phyloP scores from a whole-genome alignment of 1,140 invertebrate genomes.

The Calycopis cecrops region DNA sequence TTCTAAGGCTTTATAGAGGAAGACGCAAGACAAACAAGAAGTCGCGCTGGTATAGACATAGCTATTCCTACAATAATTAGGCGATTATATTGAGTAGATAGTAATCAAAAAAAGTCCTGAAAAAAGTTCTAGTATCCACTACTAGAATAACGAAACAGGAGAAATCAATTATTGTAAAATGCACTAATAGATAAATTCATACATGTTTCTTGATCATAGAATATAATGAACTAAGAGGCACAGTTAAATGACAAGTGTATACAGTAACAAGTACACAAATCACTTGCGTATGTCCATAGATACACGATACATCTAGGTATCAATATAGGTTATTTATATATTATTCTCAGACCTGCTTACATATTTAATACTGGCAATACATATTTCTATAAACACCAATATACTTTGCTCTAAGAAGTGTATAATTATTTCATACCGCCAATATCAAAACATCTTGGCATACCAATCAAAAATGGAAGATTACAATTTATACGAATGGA shows the following conservation, averaged over 20 bases:
- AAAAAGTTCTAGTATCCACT: too few species aligned
- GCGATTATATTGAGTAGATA: too few species aligned
- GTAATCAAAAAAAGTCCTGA: too few species aligned
- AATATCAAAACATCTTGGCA: background rate
- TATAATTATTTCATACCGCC: background rate
- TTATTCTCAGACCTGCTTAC: background rate
- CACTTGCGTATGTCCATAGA: conserved; percentile 26
- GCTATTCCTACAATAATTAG: too few species aligned
- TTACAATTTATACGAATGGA: conserved; percentile 37
- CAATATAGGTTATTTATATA: conserved; percentile 39
- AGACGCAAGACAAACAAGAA: too few species aligned
- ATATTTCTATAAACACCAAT: background rate
- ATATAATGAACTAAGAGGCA: too few species aligned
- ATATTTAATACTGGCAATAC: conserved; percentile 6
- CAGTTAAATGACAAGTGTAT: conserved; percentile 3
- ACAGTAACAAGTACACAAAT: conserved; percentile 59
- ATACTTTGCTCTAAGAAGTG: background rate
- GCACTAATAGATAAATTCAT: too few species aligned
- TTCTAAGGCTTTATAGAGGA: too few species aligned
- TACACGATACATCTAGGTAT: conserved; percentile 48
- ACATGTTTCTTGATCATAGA: too few species aligned
- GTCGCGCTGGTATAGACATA: too few species aligned
- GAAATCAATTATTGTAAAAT: too few species aligned
- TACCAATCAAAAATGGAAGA: conserved; percentile 30
- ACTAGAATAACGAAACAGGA: too few species aligned